phyloP scores from a whole-genome alignment of 2,113 vertebrate genomes.

The Phalacrocorax pelagicus region DNA sequence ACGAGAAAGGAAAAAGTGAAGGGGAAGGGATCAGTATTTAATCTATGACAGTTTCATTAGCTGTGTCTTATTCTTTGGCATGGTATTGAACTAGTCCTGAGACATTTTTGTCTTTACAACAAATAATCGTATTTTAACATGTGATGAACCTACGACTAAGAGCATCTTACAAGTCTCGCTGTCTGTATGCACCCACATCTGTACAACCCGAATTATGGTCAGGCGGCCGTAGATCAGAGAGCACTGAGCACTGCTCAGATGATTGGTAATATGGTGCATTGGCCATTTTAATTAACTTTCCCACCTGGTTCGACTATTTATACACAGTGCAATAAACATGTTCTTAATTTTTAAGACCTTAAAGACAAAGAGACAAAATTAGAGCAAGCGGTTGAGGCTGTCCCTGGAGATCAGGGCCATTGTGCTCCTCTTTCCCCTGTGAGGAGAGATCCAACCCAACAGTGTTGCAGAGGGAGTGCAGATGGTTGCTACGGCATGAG shows the following conservation, averaged over 20 bases:
- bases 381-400: not conserved
- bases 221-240: not conserved
- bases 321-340: not conserved
- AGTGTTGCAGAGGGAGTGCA: not conserved
- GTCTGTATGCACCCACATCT: not conserved
- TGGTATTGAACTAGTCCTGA: not conserved
- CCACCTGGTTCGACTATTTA: not conserved
- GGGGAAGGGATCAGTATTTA: not conserved
- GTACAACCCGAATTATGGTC: not conserved
- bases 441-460: not conserved
- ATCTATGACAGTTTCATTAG: not conserved
- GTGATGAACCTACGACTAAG: not conserved
- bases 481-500: not conserved
- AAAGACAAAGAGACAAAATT: not conserved
- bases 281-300: constrained; percentile 17
- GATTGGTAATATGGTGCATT: not conserved
- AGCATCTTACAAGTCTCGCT: not conserved
- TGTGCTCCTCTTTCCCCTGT: not conserved
- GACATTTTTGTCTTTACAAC: not conserved
- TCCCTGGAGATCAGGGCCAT: not conserved
- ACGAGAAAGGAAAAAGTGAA: not conserved
- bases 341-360: constrained; percentile 13
- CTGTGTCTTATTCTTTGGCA: not conserved
- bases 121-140: not conserved
- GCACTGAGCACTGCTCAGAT: not conserved